Base-by-base conservation (phyloP, 2,797 vertebrate genomes). In the Meriones psammophilus region DNA sequence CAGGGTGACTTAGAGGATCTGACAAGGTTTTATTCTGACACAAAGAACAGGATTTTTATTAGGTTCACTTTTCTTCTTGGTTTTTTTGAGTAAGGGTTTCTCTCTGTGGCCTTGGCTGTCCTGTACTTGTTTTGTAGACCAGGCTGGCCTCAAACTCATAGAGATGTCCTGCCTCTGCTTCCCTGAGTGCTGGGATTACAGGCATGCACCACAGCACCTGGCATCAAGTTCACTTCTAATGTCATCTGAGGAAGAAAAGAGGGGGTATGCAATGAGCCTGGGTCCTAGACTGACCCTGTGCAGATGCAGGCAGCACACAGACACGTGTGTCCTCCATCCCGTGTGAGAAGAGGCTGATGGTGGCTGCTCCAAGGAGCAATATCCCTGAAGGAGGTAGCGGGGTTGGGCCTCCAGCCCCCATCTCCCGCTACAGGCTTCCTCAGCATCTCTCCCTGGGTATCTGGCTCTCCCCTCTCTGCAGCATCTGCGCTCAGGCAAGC, bases 301-400 rank as follows among this genome's bases (percentile, higher is more conserved):
- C 18, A 50, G 73, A 56, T n/a, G 7, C 66, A 17, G 28, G 36
- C 54, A 33, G 69, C 58, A 36, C 81, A 66, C 6, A 2, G 68
- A 78, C 77, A 54, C 0, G 0, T 2, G 0, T 0, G 5, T 50
- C n/a, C 3, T 42, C 24, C 8, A 14, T 78, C 10, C 22, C 1
- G 13, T 13, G 0, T 2, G 30, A 42, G 7, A n/a, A 0, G 3
- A 58, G 42, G 1, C 42, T 20, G 73, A 22, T 18, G 7, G 5
- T 15, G 14, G 71, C 54, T 83, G n/a, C 64, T 7, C 0, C 28
- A 1, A 0, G 5, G 5, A 64, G 17, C 26, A 50, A 33, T 46
- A 58, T 68, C 13, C 62, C 54, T 7, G 5, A 89, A 14, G 54
- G 76, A n/a, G 66, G 28, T 2, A 58, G 54, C 8, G 1, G 39